phyloP scores from a whole-genome alignment of 2,888 invertebrate genomes.

The Tiliacea citrago region DNA sequence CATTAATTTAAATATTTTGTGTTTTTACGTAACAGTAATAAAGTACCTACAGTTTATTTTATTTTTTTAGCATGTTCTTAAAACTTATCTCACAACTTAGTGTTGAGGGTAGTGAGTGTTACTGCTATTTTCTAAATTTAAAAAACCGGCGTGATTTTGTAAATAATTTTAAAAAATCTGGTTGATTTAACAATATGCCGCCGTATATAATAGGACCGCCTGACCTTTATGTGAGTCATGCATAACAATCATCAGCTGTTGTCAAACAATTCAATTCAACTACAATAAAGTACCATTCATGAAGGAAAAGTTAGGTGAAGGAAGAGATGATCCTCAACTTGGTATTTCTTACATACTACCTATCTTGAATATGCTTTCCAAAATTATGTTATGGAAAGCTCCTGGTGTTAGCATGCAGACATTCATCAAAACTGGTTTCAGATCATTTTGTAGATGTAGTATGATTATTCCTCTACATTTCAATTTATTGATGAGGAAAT shows the following conservation, averaged over 20 bases:
- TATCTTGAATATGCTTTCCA: background rate
- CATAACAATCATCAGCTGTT: background rate
- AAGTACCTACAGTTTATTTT: background rate
- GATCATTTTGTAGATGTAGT: no score
- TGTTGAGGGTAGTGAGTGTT: conserved; percentile 29
- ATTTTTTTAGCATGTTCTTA: background rate
- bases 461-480: no score
- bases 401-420: background rate
- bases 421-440: background rate
- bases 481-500: no score
- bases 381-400: background rate
- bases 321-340: background rate
- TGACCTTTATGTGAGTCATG: background rate
- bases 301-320: background rate
- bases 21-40: background rate
- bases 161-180: background rate
- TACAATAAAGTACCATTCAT: background rate
- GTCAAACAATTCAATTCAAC: background rate
- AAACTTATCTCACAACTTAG: background rate
- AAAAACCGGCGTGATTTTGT: background rate
- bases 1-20: background rate
- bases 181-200: background rate
- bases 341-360: no score
- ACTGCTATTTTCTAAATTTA: background rate
- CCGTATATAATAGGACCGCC: no score